Evolutionary conservation across 2,888 invertebrate genomes (phyloP).

Genomic region (Teleiodes luculella): DNA sequence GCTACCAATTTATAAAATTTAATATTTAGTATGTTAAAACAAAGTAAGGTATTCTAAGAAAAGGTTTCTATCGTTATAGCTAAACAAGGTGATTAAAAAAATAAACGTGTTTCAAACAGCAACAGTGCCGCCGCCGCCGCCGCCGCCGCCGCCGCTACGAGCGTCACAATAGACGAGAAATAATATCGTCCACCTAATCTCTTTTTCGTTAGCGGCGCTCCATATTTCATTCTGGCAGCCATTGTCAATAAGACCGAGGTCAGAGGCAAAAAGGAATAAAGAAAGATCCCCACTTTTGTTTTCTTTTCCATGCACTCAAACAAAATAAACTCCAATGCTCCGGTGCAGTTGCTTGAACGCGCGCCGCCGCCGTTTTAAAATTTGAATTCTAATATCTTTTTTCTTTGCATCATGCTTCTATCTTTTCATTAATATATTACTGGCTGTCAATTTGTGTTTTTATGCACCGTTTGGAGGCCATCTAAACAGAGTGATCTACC

Average conservation of each 20-base stretch:
- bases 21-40: no score
- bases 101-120: constrained; percentile 48
- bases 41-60: constrained; percentile 39
- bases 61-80: constrained; percentile 56
- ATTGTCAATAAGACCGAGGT: constrained; percentile 75
- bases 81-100: constrained; percentile 61
- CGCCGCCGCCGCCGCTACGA: constrained; percentile 31
- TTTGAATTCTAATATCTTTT: constrained; percentile 63
- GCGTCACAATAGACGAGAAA: constrained; percentile 47
- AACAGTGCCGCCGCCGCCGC: constrained; percentile 43
- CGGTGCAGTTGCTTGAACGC: constrained; percentile 65
- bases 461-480: constrained; percentile 42
- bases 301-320: constrained; percentile 70
- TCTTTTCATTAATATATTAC: constrained; percentile 77
- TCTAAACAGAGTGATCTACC: constrained; percentile 51
- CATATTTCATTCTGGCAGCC: constrained; percentile 77
- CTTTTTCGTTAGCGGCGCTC: constrained; percentile 71
- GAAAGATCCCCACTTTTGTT: constrained; percentile 65
- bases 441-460: constrained; percentile 64
- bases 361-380: constrained; percentile 71
- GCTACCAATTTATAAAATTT: no score
- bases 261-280: constrained; percentile 76
- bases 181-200: constrained; percentile 73
- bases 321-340: constrained; percentile 67
- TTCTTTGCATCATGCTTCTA: constrained; percentile 38